phyloP scores from a whole-genome alignment of 2,797 vertebrate species.

The Enteromius trimaculatus region DNA sequence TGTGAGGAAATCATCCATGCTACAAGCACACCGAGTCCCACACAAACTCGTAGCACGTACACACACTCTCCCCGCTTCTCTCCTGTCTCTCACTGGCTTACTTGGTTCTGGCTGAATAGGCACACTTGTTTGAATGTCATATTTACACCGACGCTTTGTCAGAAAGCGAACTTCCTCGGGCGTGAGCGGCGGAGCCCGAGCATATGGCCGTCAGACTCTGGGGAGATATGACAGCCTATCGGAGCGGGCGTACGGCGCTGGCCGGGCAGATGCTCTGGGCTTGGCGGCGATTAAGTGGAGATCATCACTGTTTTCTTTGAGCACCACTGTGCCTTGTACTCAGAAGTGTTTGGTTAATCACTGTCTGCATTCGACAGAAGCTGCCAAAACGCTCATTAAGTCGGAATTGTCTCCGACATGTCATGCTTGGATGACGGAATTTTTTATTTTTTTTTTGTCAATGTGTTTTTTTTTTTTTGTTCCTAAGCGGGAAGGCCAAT shows the following conservation, averaged over 20 bases:
- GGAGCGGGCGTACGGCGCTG: constrained; percentile 85
- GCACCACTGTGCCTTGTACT: constrained; percentile 99
- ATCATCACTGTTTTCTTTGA: constrained; percentile 99
- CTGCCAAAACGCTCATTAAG: constrained; percentile 99
- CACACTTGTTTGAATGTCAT: constrained; percentile 99
- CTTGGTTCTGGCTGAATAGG: constrained; percentile 97
- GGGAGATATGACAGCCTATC: constrained; percentile 99
- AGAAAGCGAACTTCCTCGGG: constrained; percentile 99
- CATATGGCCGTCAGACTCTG: constrained; percentile 99
- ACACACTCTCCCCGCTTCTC: constrained; percentile 58
- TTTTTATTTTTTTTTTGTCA: constrained; percentile 67
- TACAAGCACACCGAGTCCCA: constrained; percentile 38
- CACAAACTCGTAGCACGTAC: constrained; percentile 40
- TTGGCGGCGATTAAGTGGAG: constrained; percentile 99
- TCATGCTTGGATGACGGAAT: constrained; percentile 89
- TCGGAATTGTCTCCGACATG: constrained; percentile 91
- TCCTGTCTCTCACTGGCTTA: constrained; percentile 64
- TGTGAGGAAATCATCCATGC: constrained; percentile 29
- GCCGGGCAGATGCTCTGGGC: constrained; percentile 99
- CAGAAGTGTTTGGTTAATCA: constrained; percentile 99
- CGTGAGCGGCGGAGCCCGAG: constrained; percentile 96
- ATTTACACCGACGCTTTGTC: constrained; percentile 99
- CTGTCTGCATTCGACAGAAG: constrained; percentile 99
- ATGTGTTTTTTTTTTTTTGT: constrained; percentile 48
- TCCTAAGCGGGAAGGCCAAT: constrained; percentile 61